Percentiles rank a stretch among this genome's conserved stretches.
phyloP scores from a whole-genome alignment of 1,140 invertebrate species.

The Phenacoccus solenopsis region DNA sequence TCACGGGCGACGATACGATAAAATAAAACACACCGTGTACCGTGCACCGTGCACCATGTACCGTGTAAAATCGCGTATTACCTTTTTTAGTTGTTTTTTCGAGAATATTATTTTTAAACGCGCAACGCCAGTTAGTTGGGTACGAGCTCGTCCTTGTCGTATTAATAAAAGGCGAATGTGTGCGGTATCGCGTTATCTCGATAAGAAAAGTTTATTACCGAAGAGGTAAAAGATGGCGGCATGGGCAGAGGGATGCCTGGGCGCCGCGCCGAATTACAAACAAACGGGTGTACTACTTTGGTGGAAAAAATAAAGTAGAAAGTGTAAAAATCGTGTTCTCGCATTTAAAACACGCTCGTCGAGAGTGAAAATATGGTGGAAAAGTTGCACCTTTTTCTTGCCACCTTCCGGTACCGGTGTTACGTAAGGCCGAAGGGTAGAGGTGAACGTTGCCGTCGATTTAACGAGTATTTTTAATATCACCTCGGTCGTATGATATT shows the following conservation, averaged over 20 bases:
- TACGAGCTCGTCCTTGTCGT: too few relatives aligned
- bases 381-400: background rate
- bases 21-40: too few relatives aligned
- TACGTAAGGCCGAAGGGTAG: background rate
- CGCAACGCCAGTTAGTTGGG: too few relatives aligned
- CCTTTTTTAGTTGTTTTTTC: too few relatives aligned
- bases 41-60: too few relatives aligned
- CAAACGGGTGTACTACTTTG: background rate
- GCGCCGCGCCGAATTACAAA: background rate
- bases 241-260: too few relatives aligned
- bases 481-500: background rate
- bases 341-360: background rate
- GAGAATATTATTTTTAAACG: too few relatives aligned
- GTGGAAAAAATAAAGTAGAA: background rate
- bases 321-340: background rate
- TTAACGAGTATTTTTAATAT: background rate
- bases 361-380: background rate
- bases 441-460: background rate
- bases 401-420: background rate
- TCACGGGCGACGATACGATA: too few relatives aligned
- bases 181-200: background rate
- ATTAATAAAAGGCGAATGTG: background rate
- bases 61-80: too few relatives aligned
- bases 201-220: background rate
- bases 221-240: too few relatives aligned